Percentiles rank a stretch among this genome's conserved stretches.
Evolutionary conservation across 2,113 vertebrate genomes (phyloP).

Genomic region (Gadus macrocephalus): DNA sequence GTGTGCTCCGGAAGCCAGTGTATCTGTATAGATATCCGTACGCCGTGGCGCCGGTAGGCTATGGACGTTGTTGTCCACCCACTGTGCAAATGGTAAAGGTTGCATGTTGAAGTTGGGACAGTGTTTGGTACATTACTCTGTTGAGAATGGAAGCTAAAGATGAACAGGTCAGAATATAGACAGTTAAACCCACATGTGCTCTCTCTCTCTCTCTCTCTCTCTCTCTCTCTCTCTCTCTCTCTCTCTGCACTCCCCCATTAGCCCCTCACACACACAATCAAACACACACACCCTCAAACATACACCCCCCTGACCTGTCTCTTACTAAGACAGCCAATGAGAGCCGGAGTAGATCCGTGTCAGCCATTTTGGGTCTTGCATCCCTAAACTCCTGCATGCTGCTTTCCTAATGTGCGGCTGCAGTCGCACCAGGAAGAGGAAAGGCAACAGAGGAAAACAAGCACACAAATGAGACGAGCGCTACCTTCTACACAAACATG

Average conservation of each 20-base stretch:
- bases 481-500: background rate
- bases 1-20: background rate
- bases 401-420: slow-evolving; percentile 4
- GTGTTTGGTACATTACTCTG: slow-evolving; percentile 4
- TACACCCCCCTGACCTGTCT: background rate
- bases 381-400: slow-evolving; percentile 9
- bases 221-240: background rate
- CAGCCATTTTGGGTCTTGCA: slow-evolving; percentile 24
- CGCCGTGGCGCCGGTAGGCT: background rate
- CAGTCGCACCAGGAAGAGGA: slow-evolving; percentile 19
- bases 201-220: background rate
- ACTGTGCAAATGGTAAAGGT: background rate
- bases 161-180: slow-evolving; percentile 9
- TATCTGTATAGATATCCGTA: background rate
- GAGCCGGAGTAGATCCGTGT: slow-evolving; percentile 4
- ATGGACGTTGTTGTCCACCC: background rate
- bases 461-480: slow-evolving; percentile 14
- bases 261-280: slow-evolving; percentile 7
- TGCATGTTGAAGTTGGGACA: background rate
- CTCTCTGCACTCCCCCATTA: too few relatives aligned
- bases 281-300: slow-evolving; percentile 13
- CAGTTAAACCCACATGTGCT: slow-evolving; percentile 18
- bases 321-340: slow-evolving; percentile 10
- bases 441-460: slow-evolving; percentile 26
- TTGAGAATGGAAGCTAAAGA: slow-evolving; percentile 6